Base-by-base conservation (phyloP, 1,140 invertebrate genomes). In the Drosophila orena region DNA sequence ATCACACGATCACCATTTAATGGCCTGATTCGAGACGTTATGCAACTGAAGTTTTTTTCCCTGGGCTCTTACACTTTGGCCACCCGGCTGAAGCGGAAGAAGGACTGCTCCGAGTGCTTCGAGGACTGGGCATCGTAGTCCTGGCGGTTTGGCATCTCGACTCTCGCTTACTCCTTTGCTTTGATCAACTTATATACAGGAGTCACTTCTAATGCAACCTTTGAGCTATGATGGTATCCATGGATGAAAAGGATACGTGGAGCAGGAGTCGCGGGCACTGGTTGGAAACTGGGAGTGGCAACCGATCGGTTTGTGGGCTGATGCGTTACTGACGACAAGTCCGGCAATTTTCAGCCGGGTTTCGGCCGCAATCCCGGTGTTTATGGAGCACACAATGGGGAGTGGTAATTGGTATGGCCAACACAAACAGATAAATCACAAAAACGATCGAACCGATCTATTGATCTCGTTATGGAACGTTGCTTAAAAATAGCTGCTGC, bases 61-160 rank as follows among this genome's bases (percentile, higher is more conserved):
- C 11, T 24, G 15, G 14, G 17, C 43, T 57, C 86, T 91, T 91
- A 91, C 90, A 91, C 78, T 91, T 91, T 91, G 38, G 90, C 90
- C 56, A 91, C 76, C 30, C 90, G 90, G 40, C 85, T 85, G 56
- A 79, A 90, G 22, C 76, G 90, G 55, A 46, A 85, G 52, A 74
- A 76, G 44, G 90, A 90, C 53, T 80, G 76, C 56, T 91, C 90
- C 56, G 90, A 89, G 38, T 91, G 86, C 47, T 72, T 88, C 3
- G 89, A 88, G 12, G 90, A 91, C 43, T 81, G 66, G 0, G 73
- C 76, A 64, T 91, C 90, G 24, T 74, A 56, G 34, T 91, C 90
- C 56, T 83, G 69, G 27, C 84, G 84, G 55, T 73, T 55, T 1
- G 84, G 77, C 84, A 89, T 89, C 27, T 52, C 46, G 14, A 42